Base-by-base conservation (phyloP, 2,797 vertebrate genomes). In the Microtus agrestis region DNA sequence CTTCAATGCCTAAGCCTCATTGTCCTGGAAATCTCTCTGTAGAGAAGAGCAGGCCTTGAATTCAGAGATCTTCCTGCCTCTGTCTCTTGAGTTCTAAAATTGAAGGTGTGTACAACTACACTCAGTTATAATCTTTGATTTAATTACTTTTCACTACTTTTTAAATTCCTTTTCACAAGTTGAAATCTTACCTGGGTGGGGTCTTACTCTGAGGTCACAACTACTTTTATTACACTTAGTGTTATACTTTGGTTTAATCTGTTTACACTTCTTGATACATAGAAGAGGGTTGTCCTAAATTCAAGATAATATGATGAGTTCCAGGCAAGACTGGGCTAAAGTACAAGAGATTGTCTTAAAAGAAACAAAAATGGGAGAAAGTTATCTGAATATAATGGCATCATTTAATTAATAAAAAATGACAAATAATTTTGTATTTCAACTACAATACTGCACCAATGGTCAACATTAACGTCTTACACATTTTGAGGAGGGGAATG, bases 361-460 rank as follows among this genome's bases (percentile, higher is more conserved):
- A 65, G 5, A 84, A 46, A 67, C 5, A 25, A 85, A 15, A 85
- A 74, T 19, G 4, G 76, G 84, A 84, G 67, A 48, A 88, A 13
- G 2, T 12, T 71, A 34, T 92, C 69, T 81, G 85, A 48, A 81
- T 12, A 31, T 87, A 77, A 78, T 81, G 7, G 0, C 25, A 88
- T n/a, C 73, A 12, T 2, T 92, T 15, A 89, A 94, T n/a, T 65
- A 88, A 9, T 1, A 84, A 29, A 77, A 73, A 54, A 96, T 91
- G 11, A 27, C 92, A 74, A 86, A 97, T 93, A 96, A 96, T 97
- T 34, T 90, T 93, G 43, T 40, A 84, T 89, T 97, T 94, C 59
- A 97, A 96, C 69, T 27, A 48, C 94, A 98, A 85, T 91, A 96
- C 96, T 95, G 97, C 95, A 97, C 81, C 77, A 80, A 92, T 94